phyloP scores from a whole-genome alignment of 92 coral and sea anemone species.

The Meandrina meandrites region DNA sequence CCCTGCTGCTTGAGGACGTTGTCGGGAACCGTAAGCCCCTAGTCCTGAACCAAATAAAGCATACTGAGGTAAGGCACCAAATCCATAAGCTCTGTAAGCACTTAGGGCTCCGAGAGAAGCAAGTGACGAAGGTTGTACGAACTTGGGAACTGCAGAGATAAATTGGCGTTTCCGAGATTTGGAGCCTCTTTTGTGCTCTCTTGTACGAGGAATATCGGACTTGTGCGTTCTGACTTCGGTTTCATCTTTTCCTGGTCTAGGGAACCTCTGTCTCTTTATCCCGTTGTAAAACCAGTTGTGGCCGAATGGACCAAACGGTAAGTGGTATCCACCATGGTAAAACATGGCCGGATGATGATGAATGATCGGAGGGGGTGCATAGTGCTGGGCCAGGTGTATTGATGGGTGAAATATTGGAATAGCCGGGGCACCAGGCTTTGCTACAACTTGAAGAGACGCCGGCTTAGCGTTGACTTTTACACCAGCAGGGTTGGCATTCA shows the following conservation, averaged over 20 bases:
- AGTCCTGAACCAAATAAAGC: slow-evolving; percentile 33
- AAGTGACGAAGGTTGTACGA: slow-evolving; percentile 45
- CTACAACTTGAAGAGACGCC: slow-evolving; percentile 97
- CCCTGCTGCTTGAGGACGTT: slow-evolving; percentile 19
- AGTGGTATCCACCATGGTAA: slow-evolving; percentile 49
- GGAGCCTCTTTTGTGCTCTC: slow-evolving; percentile 28
- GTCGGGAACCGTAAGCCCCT: background rate
- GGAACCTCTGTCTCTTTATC: slow-evolving; percentile 70
- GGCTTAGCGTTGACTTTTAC: slow-evolving; percentile 99
- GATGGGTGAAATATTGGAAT: slow-evolving; percentile 94
- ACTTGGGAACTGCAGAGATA: slow-evolving; percentile 69
- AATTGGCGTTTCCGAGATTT: slow-evolving; percentile 69
- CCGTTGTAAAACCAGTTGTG: slow-evolving; percentile 77
- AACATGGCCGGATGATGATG: slow-evolving; percentile 80
- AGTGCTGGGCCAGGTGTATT: slow-evolving; percentile 89
- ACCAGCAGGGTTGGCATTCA: slow-evolving; percentile 98
- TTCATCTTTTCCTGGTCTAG: slow-evolving; percentile 46
- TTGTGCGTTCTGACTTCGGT: slow-evolving; percentile 57
- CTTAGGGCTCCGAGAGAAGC: slow-evolving; percentile 21
- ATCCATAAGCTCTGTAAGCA: slow-evolving; percentile 35
- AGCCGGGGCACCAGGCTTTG: slow-evolving; percentile 97
- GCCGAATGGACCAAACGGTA: slow-evolving; percentile 66
- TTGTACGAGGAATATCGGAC: slow-evolving; percentile 70
- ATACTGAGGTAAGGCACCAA: slow-evolving; percentile 52
- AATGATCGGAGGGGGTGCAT: slow-evolving; percentile 75